Base-by-base conservation (phyloP, 2,888 invertebrate species). In the Electrophaes corylata region DNA sequence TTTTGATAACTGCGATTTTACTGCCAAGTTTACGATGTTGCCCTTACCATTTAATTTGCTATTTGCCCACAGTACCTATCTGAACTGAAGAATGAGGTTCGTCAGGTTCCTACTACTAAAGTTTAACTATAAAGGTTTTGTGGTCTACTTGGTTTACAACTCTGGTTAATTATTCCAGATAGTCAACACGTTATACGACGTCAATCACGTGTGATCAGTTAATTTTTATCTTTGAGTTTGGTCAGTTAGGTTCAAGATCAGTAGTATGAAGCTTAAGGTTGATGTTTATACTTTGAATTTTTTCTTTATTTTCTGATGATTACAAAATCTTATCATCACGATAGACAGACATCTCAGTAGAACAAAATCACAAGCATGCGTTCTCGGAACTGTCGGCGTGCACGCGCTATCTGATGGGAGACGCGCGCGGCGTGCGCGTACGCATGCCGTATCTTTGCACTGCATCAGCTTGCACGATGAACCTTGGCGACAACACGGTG, bases 341-440 rank as follows among this genome's bases (percentile, higher is more conserved):
- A 8, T 44, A 52, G 46, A 40, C 33, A 46, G 40, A 33, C 26
- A 52, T 51, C 55, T 60, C 60, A 55, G 55, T 60, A 60, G 60
- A 60, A 47, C 29, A 48, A 46, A 55, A 60, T 56, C 43, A 47
- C 51, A 60, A 56, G 18, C 47, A 60, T 55, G 59, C 16, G 41
- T 60, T 60, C 60, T 47, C 18, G 39, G 60, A 60, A 56, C 45
- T 56, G 64, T 37, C 23, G 40, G 57, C 72, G 67, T 76, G 78
- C 75, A 70, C 68, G 63, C 65, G 73, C 73, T 86, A 86, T 85
- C 85, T 72, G 85, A 85, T 85, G 75, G 68, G 70, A 65, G 68
- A 67, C 71, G 73, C 75, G 73, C 70, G 72, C 79, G 69, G 73
- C 71, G 71, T 81, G 83, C 83, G 83, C 83, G 77, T 65, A 77